Evolutionary conservation across 2,113 vertebrate genomes (phyloP).

Genomic region (Nycticryphes semicollaris): DNA sequence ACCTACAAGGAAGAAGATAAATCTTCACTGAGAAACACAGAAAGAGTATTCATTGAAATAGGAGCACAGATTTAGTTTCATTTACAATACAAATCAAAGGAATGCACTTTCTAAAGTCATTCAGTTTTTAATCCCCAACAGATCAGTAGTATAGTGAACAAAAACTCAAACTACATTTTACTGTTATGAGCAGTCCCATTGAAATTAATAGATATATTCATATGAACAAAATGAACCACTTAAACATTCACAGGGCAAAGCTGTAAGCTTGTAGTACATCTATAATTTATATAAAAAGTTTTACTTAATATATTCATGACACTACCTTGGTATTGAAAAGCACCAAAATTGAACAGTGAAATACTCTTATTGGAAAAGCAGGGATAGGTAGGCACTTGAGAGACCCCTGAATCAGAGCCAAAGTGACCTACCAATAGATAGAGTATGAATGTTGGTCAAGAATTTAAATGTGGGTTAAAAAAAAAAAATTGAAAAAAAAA

Average conservation of each 20-base stretch:
- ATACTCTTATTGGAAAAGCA: background rate
- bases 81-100: background rate
- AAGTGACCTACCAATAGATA: background rate
- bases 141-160: background rate
- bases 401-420: background rate
- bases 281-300: background rate
- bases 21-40: background rate
- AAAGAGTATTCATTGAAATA: background rate
- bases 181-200: background rate
- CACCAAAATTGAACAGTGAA: background rate
- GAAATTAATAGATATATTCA: background rate
- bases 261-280: background rate
- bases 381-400: background rate
- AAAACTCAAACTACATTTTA: background rate
- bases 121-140: background rate
- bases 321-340: background rate
- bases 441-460: background rate
- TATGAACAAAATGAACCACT: background rate
- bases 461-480: background rate
- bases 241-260: background rate
- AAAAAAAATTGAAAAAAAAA: background rate
- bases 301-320: background rate
- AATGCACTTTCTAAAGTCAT: background rate
- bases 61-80: background rate
- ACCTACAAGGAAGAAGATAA: conserved; percentile 76